phyloP scores from a whole-genome alignment of 2,113 vertebrate species.

The Campylomormyrus tamandua region DNA sequence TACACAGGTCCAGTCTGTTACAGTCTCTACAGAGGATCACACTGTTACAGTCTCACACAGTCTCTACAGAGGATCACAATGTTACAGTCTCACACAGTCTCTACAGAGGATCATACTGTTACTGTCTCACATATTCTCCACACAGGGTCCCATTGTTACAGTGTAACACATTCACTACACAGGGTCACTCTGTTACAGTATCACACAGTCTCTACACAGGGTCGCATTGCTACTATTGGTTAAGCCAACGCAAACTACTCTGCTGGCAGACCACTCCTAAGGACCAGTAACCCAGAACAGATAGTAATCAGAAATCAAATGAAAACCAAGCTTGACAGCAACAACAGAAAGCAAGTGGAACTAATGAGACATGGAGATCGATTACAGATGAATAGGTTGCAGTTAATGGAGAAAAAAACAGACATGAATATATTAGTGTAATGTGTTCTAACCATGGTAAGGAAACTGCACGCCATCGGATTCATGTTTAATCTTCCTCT shows the following conservation, averaged over 20 bases:
- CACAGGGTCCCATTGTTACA: neutral
- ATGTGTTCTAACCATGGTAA: slow-evolving; percentile 66
- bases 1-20: neutral
- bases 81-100: neutral
- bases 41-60: neutral
- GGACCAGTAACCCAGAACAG: neutral
- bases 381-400: neutral
- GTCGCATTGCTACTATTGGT: neutral
- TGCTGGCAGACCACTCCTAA: neutral
- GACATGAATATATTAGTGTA: slow-evolving; percentile 45
- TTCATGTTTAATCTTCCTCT: slow-evolving; percentile 73
- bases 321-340: neutral
- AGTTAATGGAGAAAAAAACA: neutral
- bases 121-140: neutral
- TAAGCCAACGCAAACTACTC: neutral
- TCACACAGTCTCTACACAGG: neutral
- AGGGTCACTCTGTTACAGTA: neutral
- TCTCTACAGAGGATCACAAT: neutral
- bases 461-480: slow-evolving; percentile 70
- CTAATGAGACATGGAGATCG: neutral
- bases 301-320: neutral
- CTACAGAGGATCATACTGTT: neutral
- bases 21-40: neutral
- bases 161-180: neutral
- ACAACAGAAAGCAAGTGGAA: slow-evolving; percentile 19